Evolutionary conservation across 2,113 vertebrate genomes (phyloP).

Genomic region (Gnathonemus echidnorhynchus): DNA sequence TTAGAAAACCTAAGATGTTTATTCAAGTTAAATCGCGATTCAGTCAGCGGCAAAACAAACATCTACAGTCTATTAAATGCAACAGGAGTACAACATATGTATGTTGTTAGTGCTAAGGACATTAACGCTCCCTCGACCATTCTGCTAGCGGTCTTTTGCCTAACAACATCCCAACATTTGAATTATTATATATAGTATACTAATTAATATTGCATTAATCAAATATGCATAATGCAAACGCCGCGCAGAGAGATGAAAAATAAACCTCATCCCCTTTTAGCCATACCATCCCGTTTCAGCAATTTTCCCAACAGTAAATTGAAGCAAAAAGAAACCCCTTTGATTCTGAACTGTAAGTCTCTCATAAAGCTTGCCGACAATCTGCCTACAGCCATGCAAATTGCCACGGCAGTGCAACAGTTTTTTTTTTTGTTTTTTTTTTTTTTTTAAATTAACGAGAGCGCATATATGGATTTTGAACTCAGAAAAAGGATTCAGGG

Average conservation of each 20-base stretch:
- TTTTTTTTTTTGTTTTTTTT: neutral
- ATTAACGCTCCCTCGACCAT: neutral
- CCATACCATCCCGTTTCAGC: neutral
- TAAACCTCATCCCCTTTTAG: neutral
- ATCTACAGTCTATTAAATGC: neutral
- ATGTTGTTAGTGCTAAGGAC: neutral
- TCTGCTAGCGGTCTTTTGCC: neutral
- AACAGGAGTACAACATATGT: neutral
- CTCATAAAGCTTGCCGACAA: neutral
- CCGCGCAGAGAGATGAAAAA: neutral
- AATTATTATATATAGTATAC: neutral
- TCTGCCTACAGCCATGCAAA: neutral
- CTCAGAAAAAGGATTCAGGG: neutral
- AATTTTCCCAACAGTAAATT: neutral
- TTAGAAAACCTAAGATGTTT: neutral
- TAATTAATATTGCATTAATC: neutral
- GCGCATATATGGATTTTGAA: neutral
- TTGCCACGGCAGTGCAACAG: neutral
- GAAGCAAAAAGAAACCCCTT: neutral
- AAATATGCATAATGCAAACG: neutral
- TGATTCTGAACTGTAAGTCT: slow-evolving; percentile 1
- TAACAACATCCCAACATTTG: neutral
- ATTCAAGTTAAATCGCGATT: neutral
- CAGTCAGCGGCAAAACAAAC: neutral
- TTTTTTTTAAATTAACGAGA: neutral